A percentile compares a stretch with the other conserved stretches of the same genome.
These are phyloP conservation scores for Conistra vaccinii DNA, from an alignment of 2,888 invertebrate species.

Conservation along the genomic window DNA sequence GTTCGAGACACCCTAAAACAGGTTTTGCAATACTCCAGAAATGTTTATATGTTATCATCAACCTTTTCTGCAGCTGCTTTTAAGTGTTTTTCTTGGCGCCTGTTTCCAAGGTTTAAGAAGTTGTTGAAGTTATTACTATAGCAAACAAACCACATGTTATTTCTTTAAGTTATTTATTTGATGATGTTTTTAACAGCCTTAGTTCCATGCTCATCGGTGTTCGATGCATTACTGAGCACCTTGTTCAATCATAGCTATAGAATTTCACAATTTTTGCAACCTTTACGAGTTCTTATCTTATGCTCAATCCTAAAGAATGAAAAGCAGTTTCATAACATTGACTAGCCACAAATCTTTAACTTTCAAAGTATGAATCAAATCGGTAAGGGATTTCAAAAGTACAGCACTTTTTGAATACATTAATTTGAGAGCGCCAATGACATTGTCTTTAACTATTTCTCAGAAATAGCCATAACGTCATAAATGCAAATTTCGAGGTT, in stretches of 20 bases:
- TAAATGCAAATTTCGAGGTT: conserved; percentile 62
- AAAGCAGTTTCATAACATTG: conserved; percentile 13
- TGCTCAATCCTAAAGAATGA: conserved; percentile 22
- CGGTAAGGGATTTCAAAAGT: conserved; percentile 12
- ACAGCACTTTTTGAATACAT: conserved; percentile 1
- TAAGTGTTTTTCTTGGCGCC: conserved; percentile 31
- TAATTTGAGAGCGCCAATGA: not conserved
- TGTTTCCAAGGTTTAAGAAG: conserved; percentile 8
- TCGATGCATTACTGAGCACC: conserved; percentile 6
- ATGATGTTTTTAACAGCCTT: not conserved
- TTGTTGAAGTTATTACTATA: not conserved
- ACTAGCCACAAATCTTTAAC: conserved; percentile 8
- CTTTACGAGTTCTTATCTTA: conserved; percentile 23
- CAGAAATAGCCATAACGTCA: conserved; percentile 57
- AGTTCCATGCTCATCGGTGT: not conserved
- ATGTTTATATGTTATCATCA: conserved; percentile 5
- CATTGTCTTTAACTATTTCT: conserved; percentile 16
- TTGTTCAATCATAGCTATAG: conserved; percentile 1
- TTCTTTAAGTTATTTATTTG: not conserved
- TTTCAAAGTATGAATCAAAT: conserved; percentile 9
- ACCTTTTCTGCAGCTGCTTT: conserved; percentile 3
- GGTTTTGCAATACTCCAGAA: not conserved
- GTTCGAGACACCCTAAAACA: not conserved
- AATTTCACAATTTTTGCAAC: conserved; percentile 29
- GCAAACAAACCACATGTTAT: conserved; percentile 9